phyloP scores from a whole-genome alignment of 2,797 vertebrate genomes.

The Gambusia yucatana region DNA sequence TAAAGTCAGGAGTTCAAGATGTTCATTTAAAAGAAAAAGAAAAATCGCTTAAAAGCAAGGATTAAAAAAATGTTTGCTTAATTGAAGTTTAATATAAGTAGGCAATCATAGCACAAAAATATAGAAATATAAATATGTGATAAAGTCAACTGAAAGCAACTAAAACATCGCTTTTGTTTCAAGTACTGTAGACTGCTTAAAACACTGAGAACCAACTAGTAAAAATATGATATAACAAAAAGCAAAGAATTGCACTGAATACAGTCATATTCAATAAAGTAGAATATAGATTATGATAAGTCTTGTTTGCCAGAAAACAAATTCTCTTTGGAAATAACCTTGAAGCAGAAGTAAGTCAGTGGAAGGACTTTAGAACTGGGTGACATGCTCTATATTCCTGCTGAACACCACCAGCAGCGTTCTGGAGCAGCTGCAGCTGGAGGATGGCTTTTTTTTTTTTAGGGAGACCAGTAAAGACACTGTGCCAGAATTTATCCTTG shows the following conservation, averaged over 20 bases:
- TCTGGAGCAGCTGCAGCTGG: no score
- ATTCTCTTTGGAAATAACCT: no score
- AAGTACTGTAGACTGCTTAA: not conserved
- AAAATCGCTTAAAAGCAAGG: slow-evolving; percentile 3
- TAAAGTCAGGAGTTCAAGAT: slow-evolving; percentile 30
- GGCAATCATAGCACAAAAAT: not conserved
- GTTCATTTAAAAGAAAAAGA: slow-evolving; percentile 30
- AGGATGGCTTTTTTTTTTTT: no score
- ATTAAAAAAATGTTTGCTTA: not conserved
- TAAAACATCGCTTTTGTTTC: not conserved
- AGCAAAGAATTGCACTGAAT: not conserved
- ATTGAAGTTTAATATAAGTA: not conserved
- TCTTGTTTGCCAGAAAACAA: no score
- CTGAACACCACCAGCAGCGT: no score
- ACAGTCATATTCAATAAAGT: no score
- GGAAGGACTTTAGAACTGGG: no score
- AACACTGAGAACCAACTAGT: not conserved
- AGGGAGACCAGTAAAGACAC: no score
- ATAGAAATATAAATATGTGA: not conserved
- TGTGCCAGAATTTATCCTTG: no score
- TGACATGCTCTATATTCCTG: no score
- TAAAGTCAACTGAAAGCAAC: not conserved
- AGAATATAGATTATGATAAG: no score
- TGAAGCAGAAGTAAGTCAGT: no score
- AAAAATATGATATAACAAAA: not conserved